These are phyloP conservation scores for Jacana jacana DNA, from an alignment of 2,113 vertebrate genomes.

Conservation along the genomic window DNA sequence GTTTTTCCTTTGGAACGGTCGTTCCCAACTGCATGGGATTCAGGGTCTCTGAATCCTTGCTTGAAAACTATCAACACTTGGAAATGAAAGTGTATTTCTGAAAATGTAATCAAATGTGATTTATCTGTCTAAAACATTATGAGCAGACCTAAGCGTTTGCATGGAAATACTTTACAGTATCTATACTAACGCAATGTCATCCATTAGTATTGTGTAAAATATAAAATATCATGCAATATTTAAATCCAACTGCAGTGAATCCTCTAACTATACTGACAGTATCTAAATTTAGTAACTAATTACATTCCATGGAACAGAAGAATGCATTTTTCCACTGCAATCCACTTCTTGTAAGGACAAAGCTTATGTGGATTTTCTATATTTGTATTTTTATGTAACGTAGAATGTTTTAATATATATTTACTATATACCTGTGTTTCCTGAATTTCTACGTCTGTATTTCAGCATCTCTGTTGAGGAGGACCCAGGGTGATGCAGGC, in stretches of 20 bases:
- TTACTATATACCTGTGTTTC: background rate
- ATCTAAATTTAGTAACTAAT: constrained; percentile 61
- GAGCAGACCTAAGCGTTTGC: background rate
- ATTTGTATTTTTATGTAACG: background rate
- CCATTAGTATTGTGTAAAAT: background rate
- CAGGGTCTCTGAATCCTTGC: background rate
- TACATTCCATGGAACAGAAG: constrained; percentile 16
- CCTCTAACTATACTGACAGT: constrained; percentile 2
- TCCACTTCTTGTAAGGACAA: background rate
- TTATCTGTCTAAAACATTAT: background rate
- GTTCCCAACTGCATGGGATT: background rate
- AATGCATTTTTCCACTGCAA: background rate
- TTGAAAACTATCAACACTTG: background rate
- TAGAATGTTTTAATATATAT: background rate
- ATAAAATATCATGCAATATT: constrained; percentile 7
- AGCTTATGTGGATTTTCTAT: background rate
- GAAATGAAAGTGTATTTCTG: background rate
- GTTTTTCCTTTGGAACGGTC: background rate
- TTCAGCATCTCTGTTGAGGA: background rate
- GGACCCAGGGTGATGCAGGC: background rate
- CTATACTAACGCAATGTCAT: background rate
- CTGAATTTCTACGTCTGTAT: background rate
- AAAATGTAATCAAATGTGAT: background rate
- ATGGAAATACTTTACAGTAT: background rate
- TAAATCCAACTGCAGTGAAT: constrained; percentile 15